phyloP scores from a whole-genome alignment of 2,797 vertebrate species.

The Gephyroberyx darwinii region DNA sequence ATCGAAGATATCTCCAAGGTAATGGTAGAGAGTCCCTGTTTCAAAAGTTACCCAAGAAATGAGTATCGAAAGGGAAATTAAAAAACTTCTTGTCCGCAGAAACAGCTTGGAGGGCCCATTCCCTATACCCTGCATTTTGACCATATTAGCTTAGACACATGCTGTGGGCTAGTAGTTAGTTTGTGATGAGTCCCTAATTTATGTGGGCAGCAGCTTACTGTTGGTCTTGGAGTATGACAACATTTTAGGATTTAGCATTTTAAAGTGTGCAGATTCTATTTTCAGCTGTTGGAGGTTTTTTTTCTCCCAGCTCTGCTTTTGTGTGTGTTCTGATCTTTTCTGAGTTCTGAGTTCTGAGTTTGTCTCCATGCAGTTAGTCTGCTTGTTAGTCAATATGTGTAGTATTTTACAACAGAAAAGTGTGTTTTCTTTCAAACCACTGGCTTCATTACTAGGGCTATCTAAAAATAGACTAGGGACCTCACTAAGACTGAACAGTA shows the following conservation, averaged over 20 bases:
- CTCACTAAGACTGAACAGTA: conserved; percentile 22
- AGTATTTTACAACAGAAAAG: conserved; percentile 7
- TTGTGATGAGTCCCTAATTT: conserved; percentile 58
- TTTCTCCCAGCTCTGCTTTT: neutral
- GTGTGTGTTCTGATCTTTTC: conserved; percentile 1
- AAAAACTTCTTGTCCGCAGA: conserved; percentile 11
- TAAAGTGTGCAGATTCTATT: conserved; percentile 1
- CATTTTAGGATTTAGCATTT: conserved; percentile 25
- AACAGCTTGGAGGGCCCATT: conserved; percentile 21
- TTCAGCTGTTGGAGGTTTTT: conserved; percentile 7
- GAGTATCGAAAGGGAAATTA: conserved; percentile 24
- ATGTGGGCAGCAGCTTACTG: conserved; percentile 26
- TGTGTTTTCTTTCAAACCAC: conserved; percentile 8
- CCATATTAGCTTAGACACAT: conserved; percentile 30
- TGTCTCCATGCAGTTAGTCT: neutral
- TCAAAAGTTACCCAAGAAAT: conserved; percentile 15
- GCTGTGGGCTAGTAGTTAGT: conserved; percentile 51
- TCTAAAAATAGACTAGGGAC: conserved; percentile 44
- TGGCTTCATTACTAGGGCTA: conserved; percentile 29
- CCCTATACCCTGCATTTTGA: conserved; percentile 45
- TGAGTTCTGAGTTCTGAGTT: too few relatives aligned
- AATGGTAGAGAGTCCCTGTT: conserved; percentile 11
- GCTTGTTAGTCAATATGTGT: conserved; percentile 14
- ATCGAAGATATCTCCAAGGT: conserved; percentile 13
- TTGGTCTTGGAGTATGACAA: conserved; percentile 17